Percentiles rank a stretch among this genome's conserved stretches.
These are phyloP conservation scores for Belonocnema kinseyi DNA, from an alignment of 1,140 invertebrate species.

Conservation along the genomic window DNA sequence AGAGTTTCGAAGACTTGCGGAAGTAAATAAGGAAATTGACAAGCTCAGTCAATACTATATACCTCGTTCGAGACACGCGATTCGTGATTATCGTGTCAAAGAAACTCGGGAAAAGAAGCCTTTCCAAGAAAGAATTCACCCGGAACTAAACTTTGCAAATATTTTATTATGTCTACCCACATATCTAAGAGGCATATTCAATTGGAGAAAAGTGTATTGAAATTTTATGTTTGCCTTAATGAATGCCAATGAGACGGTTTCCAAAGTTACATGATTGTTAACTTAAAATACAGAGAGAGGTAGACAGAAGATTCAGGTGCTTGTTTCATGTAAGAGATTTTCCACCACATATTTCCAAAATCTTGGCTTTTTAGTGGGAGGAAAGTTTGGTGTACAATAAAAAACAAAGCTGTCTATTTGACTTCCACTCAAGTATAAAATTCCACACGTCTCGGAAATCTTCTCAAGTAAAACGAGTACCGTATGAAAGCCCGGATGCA, in stretches of 20 bases:
- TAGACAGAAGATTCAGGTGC: too few species aligned
- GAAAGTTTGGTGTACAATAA: neutral
- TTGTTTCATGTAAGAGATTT: too few species aligned
- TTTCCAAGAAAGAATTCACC: slow-evolving; percentile 4
- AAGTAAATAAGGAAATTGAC: slow-evolving; percentile 7
- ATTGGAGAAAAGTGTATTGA: neutral
- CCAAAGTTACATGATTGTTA: slow-evolving; percentile 25
- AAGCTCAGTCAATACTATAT: slow-evolving; percentile 11
- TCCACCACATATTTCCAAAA: too few species aligned
- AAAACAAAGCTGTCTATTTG: neutral
- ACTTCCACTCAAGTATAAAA: slow-evolving; percentile 5
- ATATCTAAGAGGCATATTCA: neutral
- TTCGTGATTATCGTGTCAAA: slow-evolving; percentile 19
- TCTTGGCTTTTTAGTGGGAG: too few species aligned
- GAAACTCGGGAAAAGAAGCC: neutral
- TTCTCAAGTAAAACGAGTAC: slow-evolving; percentile 16
- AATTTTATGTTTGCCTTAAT: slow-evolving; percentile 1
- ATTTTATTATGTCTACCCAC: slow-evolving; percentile 23
- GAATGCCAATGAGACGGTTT: neutral
- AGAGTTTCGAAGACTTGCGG: neutral
- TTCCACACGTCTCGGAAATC: slow-evolving; percentile 24
- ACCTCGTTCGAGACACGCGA: slow-evolving; percentile 3
- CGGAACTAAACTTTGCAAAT: slow-evolving; percentile 9
- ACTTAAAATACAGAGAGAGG: neutral
- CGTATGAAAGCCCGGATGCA: slow-evolving; percentile 13